Conservation (phyloP, 2,113 vertebrate species). For the Irena cyanogastra region DNA sequence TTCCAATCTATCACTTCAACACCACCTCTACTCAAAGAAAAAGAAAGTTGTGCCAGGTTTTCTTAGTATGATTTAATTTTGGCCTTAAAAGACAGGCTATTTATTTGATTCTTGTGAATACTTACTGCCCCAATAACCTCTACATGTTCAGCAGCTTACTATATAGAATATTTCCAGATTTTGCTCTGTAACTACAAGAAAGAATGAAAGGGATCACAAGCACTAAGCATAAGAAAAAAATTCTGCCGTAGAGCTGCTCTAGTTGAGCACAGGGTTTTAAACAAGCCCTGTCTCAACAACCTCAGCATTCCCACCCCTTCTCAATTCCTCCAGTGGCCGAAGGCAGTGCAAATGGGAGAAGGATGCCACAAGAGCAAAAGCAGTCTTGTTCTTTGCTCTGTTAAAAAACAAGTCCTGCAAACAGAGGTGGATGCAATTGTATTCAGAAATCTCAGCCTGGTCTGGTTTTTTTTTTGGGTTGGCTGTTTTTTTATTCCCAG, state of each 20-base stretch:
- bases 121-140: not conserved
- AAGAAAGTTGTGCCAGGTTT: not conserved
- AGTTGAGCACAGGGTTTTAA: not conserved
- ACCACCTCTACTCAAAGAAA: not conserved
- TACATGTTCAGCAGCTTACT: not conserved
- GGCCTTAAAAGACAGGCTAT: not conserved
- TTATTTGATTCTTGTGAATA: not conserved
- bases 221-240: not conserved
- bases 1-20: not conserved
- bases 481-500: not conserved
- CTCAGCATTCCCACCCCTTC: not conserved
- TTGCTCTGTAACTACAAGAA: not conserved
- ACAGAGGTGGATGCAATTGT: not conserved
- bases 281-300: not conserved
- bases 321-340: not conserved
- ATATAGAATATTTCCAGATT: not conserved
- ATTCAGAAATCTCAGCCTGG: not conserved
- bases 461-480: not conserved
- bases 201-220: not conserved
- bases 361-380: not conserved
- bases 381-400: not conserved
- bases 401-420: not conserved
- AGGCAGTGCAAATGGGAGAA: not conserved
- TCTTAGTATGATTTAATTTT: not conserved
- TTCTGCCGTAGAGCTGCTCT: not conserved